These are phyloP conservation scores for Rhagium mordax DNA, from an alignment of 2,888 invertebrate genomes.

Conservation along the genomic window DNA sequence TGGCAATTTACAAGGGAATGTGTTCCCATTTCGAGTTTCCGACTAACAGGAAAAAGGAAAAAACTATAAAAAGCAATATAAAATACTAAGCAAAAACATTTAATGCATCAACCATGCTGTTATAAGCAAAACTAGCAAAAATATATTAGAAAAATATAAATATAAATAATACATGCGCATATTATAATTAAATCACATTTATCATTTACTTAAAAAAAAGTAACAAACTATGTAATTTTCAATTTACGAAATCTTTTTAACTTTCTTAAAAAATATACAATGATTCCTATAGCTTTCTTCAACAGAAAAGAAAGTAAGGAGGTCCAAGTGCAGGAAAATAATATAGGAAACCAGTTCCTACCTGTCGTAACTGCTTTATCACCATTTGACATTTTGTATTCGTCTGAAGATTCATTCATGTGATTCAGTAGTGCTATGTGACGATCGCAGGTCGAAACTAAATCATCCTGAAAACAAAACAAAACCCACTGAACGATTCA, in stretches of 20 bases:
- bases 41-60: constrained; percentile 39
- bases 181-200: constrained; percentile 33
- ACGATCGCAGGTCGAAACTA: constrained; percentile 88
- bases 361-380: constrained; percentile 66
- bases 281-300: constrained; percentile 61
- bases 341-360: constrained; percentile 65
- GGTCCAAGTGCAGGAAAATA: constrained; percentile 64
- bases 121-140: constrained; percentile 55
- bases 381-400: constrained; percentile 62
- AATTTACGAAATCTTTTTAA: constrained; percentile 54
- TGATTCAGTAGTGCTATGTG: constrained; percentile 84
- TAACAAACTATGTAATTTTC: constrained; percentile 46
- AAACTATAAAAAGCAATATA: constrained; percentile 56
- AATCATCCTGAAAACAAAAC: constrained; percentile 80
- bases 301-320: constrained; percentile 63
- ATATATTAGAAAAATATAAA: constrained; percentile 41
- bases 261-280: constrained; percentile 62
- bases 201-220: constrained; percentile 25
- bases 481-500: neutral
- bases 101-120: constrained; percentile 62
- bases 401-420: constrained; percentile 65
- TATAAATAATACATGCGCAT: constrained; percentile 31
- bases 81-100: constrained; percentile 56
- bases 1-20: too few species aligned
- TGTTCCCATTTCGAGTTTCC: constrained; percentile 25